Evolutionary conservation across 1,140 invertebrate genomes (phyloP).

Genomic region (Schlechtendalia chinensis): DNA sequence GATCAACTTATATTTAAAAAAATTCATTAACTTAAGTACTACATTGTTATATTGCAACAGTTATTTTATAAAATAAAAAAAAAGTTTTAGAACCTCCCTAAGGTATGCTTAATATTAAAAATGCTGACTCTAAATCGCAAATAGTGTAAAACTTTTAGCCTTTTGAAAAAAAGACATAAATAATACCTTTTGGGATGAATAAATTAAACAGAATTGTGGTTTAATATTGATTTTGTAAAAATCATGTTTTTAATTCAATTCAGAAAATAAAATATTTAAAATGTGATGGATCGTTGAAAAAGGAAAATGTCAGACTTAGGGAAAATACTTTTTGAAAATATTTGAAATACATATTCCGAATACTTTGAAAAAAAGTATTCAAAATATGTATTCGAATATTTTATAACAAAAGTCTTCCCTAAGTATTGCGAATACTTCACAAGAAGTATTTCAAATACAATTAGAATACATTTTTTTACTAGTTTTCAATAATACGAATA

Average conservation of each 20-base stretch:
- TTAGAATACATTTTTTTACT: no score
- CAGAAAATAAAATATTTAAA: neutral
- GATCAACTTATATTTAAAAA: no score
- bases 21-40: neutral
- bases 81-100: neutral
- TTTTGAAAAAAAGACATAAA: constrained; percentile 12
- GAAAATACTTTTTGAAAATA: no score
- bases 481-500: no score
- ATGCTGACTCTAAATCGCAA: neutral
- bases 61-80: constrained; percentile 17
- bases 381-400: no score
- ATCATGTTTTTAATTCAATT: neutral
- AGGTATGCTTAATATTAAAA: neutral
- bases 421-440: no score
- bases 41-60: neutral
- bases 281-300: neutral
- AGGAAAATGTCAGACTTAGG: neutral
- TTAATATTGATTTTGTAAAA: constrained; percentile 28
- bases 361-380: no score
- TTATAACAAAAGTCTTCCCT: no score
- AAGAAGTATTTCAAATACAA: no score
- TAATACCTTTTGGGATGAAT: constrained; percentile 4
- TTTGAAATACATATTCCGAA: no score
- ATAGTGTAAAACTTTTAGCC: constrained; percentile 6
- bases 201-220: constrained; percentile 2